Evolutionary conservation across 2,113 vertebrate genomes (phyloP).

Genomic region (Crotophaga sulcirostris): DNA sequence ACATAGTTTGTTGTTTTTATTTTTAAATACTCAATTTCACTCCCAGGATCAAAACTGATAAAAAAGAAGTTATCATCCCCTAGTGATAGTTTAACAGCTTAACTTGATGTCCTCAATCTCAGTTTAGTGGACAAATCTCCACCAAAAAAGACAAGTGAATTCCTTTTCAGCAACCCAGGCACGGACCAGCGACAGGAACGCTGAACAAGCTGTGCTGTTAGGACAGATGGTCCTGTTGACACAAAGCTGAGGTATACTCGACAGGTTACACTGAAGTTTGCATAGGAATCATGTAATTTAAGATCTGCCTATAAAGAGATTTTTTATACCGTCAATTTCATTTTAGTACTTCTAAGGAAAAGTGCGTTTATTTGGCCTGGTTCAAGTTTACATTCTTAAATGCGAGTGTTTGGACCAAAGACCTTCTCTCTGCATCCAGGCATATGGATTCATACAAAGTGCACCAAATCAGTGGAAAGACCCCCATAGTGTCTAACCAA

Average conservation of each 20-base stretch:
- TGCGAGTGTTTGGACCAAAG: not conserved
- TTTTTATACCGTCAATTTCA: not conserved
- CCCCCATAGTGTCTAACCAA: not conserved
- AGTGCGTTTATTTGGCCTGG: fast-evolving
- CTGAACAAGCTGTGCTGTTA: not conserved
- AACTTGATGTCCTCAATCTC: not conserved
- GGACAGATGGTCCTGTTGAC: not conserved
- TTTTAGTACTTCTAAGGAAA: not conserved
- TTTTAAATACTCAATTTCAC: not conserved
- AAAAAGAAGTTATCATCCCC: not conserved
- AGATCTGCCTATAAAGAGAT: not conserved
- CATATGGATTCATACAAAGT: fast-evolving
- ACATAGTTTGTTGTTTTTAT: fast-evolving
- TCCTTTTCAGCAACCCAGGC: not conserved
- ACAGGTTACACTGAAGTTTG: not conserved
- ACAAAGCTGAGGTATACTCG: not conserved
- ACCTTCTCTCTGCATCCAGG: fast-evolving
- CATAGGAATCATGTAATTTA: not conserved
- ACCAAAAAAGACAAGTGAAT: not conserved
- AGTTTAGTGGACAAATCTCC: not conserved
- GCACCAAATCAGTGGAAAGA: not conserved
- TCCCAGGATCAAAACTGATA: not conserved
- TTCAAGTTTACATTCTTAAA: not conserved
- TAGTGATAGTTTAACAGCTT: not conserved
- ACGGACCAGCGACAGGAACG: not conserved